These are phyloP conservation scores for Epinephelus cyanopodus DNA, from an alignment of 2,113 vertebrate genomes.

Conservation along the genomic window DNA sequence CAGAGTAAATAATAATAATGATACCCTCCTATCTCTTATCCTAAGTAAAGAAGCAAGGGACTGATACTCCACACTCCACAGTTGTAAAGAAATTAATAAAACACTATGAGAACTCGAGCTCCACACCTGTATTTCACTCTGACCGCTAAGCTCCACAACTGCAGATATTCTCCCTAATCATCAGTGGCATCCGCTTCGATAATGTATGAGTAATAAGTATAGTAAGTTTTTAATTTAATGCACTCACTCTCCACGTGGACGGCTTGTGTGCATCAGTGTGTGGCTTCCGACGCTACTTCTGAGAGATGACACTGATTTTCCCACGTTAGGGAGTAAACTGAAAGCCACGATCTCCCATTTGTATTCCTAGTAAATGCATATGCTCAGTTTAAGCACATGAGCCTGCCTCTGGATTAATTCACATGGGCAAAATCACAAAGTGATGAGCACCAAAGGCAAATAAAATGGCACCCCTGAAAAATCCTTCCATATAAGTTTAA, in stretches of 20 bases:
- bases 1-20: constrained; percentile 31
- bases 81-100: constrained; percentile 49
- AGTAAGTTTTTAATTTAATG: constrained; percentile 36
- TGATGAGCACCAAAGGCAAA: constrained; percentile 71
- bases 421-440: constrained; percentile 44
- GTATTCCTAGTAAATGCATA: constrained; percentile 38
- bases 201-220: constrained; percentile 39
- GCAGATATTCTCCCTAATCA: constrained; percentile 41
- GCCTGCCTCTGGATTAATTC: constrained; percentile 53
- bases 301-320: constrained; percentile 35
- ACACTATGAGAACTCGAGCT: constrained; percentile 61
- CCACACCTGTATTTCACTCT: constrained; percentile 9
- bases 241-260: constrained; percentile 31
- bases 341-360: constrained; percentile 28
- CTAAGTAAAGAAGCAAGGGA: constrained; percentile 27
- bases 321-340: constrained; percentile 25
- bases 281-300: constrained; percentile 35
- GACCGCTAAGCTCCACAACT: constrained; percentile 24
- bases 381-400: constrained; percentile 46
- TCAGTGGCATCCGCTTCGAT: constrained; percentile 69
- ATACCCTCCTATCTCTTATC: constrained; percentile 10
- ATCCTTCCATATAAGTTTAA: constrained; percentile 78
- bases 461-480: constrained; percentile 83
- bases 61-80: constrained; percentile 44
- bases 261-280: constrained; percentile 32